Evolutionary conservation across 2,113 vertebrate genomes (phyloP).

Genomic region (Serinus canaria): DNA sequence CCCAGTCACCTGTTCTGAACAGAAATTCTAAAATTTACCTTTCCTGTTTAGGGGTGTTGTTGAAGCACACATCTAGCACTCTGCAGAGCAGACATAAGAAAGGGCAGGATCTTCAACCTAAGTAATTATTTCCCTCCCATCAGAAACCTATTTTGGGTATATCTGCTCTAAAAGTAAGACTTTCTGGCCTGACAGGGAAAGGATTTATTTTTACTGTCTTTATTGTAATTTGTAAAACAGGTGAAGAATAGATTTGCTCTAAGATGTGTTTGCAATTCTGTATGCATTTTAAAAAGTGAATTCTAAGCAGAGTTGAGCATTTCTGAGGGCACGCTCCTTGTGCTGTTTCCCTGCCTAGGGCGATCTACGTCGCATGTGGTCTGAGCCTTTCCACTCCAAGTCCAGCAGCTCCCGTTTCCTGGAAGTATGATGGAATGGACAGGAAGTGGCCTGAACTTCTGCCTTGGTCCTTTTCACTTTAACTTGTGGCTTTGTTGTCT

Average conservation of each 20-base stretch:
- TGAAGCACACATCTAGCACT: background rate
- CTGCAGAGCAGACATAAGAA: background rate
- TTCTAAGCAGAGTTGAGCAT: background rate
- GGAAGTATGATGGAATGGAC: slow-evolving; percentile 92
- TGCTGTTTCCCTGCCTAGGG: slow-evolving; percentile 76
- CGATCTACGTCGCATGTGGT: slow-evolving; percentile 99
- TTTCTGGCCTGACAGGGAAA: background rate
- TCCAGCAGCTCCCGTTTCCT: slow-evolving; percentile 94
- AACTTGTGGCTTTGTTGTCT: slow-evolving; percentile 67
- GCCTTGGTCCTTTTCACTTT: slow-evolving; percentile 64
- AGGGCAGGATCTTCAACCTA: background rate
- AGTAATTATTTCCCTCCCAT: background rate
- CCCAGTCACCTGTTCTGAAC: background rate
- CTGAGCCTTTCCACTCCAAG: slow-evolving; percentile 97
- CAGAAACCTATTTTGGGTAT: background rate
- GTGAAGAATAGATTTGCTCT: background rate
- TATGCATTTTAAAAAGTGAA: background rate
- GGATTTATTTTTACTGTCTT: background rate
- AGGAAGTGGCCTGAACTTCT: slow-evolving; percentile 64
- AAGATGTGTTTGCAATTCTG: background rate
- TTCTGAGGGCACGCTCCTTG: background rate
- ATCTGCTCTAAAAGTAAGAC: background rate
- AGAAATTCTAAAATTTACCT: background rate
- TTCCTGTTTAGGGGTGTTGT: background rate
- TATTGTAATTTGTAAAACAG: background rate